Evolutionary conservation across 2,113 vertebrate genomes (phyloP).

Genomic region (Hippocampus mohnikei): DNA sequence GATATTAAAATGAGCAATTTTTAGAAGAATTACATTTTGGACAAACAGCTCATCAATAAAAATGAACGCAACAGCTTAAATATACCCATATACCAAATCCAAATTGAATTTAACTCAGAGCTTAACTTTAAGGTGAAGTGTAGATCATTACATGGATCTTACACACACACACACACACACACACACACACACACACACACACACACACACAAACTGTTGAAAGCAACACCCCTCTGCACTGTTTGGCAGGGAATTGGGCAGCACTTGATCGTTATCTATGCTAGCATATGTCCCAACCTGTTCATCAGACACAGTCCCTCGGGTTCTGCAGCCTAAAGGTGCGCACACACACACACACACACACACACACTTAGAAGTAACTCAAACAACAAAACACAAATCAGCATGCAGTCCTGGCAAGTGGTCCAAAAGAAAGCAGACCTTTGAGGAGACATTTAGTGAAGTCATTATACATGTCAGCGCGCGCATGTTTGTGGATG

Average conservation of each 20-base stretch:
- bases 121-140: background rate
- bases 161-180: background rate
- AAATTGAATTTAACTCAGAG: background rate
- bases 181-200: background rate
- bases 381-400: background rate
- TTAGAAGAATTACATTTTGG: background rate
- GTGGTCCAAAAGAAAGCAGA: background rate
- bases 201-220: conserved; percentile 1
- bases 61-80: background rate
- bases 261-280: conserved; percentile 50
- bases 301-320: conserved; percentile 38
- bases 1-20: background rate
- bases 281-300: conserved; percentile 45
- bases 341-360: background rate
- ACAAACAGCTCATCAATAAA: background rate
- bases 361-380: background rate
- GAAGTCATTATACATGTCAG: conserved; percentile 13
- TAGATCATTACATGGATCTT: background rate
- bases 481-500: background rate
- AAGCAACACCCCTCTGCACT: background rate
- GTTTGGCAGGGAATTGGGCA: conserved; percentile 24
- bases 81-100: background rate
- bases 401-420: too few relatives aligned
- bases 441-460: background rate
- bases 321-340: conserved; percentile 31